Percentiles rank a stretch among this genome's conserved stretches.
Evolutionary conservation across 1,140 invertebrate genomes (phyloP).

Genomic region (Pristionchus pacificus): DNA sequence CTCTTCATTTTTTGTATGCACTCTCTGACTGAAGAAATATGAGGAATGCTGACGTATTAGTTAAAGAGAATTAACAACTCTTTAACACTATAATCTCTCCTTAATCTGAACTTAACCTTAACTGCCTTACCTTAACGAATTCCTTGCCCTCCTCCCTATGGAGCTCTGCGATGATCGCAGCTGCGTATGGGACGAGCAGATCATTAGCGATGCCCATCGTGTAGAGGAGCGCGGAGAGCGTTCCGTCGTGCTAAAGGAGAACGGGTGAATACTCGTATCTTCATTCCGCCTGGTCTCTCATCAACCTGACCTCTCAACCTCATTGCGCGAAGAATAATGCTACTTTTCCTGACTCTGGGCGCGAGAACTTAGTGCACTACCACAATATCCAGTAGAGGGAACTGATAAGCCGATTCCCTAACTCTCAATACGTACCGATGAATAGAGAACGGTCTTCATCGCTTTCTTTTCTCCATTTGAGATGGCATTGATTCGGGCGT

Average conservation of each 20-base stretch:
- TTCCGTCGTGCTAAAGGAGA: conserved; percentile 11
- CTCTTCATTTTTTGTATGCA: too few relatives aligned
- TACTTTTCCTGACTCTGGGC: too few relatives aligned
- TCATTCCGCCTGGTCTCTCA: not conserved
- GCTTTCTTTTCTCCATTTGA: not conserved
- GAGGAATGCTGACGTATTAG: too few relatives aligned
- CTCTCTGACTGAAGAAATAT: too few relatives aligned
- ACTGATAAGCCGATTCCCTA: too few relatives aligned
- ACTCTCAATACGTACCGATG: not conserved
- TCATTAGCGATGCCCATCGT: not conserved
- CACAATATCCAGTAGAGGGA: too few relatives aligned
- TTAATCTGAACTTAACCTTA: not conserved
- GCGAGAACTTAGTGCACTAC: too few relatives aligned
- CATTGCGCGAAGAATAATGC: too few relatives aligned
- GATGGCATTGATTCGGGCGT: not conserved
- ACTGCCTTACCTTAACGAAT: conserved; percentile 7
- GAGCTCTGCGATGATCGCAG: conserved; percentile 13
- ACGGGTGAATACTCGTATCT: not conserved
- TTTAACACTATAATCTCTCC: not conserved
- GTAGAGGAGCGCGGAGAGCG: not conserved
- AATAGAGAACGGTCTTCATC: conserved; percentile 7
- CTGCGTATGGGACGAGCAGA: conserved; percentile 16
- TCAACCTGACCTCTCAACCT: too few relatives aligned
- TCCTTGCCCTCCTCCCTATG: conserved; percentile 1
- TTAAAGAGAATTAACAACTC: not conserved